phyloP scores from a whole-genome alignment of 2,113 vertebrate genomes.

The Tragelaphus strepsiceros region DNA sequence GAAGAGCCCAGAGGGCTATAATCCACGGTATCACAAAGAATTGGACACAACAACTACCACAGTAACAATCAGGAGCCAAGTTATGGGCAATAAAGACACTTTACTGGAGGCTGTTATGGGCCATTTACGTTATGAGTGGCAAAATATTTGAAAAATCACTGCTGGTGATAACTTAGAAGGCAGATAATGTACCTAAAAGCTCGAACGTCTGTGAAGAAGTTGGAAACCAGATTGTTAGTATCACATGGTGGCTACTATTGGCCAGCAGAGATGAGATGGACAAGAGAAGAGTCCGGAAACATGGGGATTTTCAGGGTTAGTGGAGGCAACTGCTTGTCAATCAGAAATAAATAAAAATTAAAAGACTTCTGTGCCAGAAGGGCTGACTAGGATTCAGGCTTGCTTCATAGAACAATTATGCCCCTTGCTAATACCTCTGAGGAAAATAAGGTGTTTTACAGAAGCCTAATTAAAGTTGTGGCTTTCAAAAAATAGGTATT shows the following conservation, averaged over 20 bases:
- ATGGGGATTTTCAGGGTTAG: background rate
- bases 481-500: background rate
- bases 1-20: background rate
- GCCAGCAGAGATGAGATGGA: background rate
- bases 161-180: background rate
- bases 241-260: background rate
- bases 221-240: background rate
- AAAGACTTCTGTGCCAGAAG: background rate
- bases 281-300: background rate
- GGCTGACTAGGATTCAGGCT: background rate
- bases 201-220: background rate
- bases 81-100: background rate
- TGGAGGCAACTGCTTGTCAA: background rate
- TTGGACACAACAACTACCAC: background rate
- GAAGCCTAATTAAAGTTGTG: background rate
- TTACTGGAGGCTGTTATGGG: background rate
- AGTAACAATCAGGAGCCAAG: background rate
- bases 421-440: background rate
- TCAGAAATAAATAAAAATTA: background rate
- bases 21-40: background rate
- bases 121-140: background rate
- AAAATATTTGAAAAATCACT: conserved; percentile 9
- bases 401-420: background rate
- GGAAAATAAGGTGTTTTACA: background rate
- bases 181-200: background rate